Conservation (phyloP, 37 sponge, comb jelly and placozoan species). For the Petrosia ficiformis region DNA sequence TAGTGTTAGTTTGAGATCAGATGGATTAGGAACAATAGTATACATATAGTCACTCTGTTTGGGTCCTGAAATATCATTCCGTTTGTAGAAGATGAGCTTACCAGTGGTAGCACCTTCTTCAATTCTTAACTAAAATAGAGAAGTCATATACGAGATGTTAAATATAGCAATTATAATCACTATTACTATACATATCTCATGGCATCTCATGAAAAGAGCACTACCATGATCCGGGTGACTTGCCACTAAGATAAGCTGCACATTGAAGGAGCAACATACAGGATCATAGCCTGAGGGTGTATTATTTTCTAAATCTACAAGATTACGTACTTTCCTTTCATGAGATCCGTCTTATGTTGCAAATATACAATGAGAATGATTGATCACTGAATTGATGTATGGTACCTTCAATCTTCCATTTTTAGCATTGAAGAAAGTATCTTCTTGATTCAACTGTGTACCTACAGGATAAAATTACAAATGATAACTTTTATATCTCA, state of each 20-base stretch:
- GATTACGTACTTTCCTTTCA: no score
- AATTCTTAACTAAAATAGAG: conserved; percentile 35
- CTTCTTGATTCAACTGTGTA: conserved; percentile 56
- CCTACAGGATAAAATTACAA: conserved; percentile 7
- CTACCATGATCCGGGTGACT: no score
- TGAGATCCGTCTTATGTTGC: no score
- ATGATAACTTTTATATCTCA: background rate
- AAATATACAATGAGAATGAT: no score
- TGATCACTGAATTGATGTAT: no score
- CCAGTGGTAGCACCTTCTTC: conserved; percentile 21
- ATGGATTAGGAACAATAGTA: conserved; percentile 18
- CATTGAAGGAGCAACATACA: background rate
- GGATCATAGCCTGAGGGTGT: no score
- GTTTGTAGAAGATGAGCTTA: conserved; percentile 64
- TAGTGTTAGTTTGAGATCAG: conserved; percentile 33
- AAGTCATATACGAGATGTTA: background rate
- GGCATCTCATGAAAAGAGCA: no score
- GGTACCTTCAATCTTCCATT: conserved; percentile 80
- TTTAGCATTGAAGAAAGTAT: conserved; percentile 60
- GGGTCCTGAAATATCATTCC: conserved; percentile 57
- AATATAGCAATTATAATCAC: no score
- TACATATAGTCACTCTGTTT: conserved; percentile 58
- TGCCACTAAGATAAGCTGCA: no score
- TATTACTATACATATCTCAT: no score
- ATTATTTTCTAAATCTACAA: no score